phyloP scores from a whole-genome alignment of 1,140 invertebrate species.

The Asobara japonica region DNA sequence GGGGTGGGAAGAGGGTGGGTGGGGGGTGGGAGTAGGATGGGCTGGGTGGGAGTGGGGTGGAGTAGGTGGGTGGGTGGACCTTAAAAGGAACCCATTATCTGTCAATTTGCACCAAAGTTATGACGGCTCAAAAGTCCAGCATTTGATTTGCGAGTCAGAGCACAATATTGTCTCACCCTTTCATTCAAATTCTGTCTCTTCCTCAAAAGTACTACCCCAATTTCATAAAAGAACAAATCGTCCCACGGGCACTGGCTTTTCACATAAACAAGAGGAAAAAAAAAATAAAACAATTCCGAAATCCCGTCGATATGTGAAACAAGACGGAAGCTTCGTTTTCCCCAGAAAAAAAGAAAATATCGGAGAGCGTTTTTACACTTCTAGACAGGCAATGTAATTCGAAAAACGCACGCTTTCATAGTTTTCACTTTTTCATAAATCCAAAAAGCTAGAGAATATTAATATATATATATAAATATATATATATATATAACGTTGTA shows the following conservation, averaged over 20 bases:
- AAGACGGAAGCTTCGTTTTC: conserved; percentile 41
- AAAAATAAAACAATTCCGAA: background rate
- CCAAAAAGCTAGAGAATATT: conserved; percentile 7
- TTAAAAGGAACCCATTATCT: too few relatives aligned
- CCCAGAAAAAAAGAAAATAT: conserved; percentile 27
- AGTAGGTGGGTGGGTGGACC: too few relatives aligned
- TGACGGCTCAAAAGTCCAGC: too few relatives aligned
- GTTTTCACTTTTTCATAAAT: conserved; percentile 37
- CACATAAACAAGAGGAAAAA: background rate
- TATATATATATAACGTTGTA: conserved; percentile 28
- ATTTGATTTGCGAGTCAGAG: background rate
- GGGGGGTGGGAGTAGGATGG: too few relatives aligned
- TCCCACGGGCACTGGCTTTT: conserved; percentile 2
- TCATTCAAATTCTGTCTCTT: conserved; percentile 4
- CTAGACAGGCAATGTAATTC: conserved; percentile 32
- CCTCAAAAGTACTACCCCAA: background rate
- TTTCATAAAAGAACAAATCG: background rate
- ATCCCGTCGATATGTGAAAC: background rate
- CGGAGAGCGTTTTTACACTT: conserved; percentile 34
- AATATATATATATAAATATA: conserved; percentile 13
- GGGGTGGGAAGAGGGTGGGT: too few relatives aligned
- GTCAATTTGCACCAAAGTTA: too few relatives aligned
- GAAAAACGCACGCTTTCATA: conserved; percentile 31
- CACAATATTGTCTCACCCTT: background rate
- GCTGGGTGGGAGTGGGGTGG: too few relatives aligned